phyloP scores from a whole-genome alignment of 2,113 vertebrate genomes.

The Pachycephala philippinensis region DNA sequence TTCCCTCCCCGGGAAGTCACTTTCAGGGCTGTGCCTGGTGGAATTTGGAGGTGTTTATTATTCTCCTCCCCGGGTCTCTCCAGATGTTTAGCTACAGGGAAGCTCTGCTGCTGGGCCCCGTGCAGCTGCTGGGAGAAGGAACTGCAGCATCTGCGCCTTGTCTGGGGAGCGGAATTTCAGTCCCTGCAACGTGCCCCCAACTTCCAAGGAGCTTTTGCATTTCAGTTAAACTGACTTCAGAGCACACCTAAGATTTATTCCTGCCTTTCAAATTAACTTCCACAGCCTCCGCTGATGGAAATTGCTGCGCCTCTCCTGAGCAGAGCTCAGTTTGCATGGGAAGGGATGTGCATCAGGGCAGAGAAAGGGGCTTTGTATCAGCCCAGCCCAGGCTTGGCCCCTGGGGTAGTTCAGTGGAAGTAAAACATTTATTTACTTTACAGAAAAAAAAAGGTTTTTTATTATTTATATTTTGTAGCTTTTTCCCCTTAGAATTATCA shows the following conservation, averaged over 20 bases:
- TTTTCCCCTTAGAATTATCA: background rate
- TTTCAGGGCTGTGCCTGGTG: conserved; percentile 26
- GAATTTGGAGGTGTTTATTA: conserved; percentile 48
- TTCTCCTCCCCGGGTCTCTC: conserved; percentile 60
- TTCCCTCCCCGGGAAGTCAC: background rate
- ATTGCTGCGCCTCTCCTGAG: background rate
- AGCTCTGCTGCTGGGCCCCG: conserved; percentile 63
- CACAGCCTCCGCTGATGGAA: background rate
- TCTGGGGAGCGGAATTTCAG: conserved; percentile 72
- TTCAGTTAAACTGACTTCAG: conserved; percentile 41
- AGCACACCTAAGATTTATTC: conserved; percentile 32
- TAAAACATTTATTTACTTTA: background rate
- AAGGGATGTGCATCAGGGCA: background rate
- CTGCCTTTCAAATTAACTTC: conserved; percentile 54
- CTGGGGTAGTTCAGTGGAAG: background rate
- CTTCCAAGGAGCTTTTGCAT: conserved; percentile 65
- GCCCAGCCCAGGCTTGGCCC: background rate
- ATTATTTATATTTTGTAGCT: background rate
- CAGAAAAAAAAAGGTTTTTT: background rate
- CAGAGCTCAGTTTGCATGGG: background rate
- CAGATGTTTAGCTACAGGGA: conserved; percentile 83
- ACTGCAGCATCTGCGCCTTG: conserved; percentile 70
- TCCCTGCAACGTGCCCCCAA: conserved; percentile 64
- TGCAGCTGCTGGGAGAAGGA: conserved; percentile 74
- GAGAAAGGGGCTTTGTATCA: background rate